phyloP scores from a whole-genome alignment of 35 echinoderm and acorn worm genomes.

The Apostichopus japonicus region DNA sequence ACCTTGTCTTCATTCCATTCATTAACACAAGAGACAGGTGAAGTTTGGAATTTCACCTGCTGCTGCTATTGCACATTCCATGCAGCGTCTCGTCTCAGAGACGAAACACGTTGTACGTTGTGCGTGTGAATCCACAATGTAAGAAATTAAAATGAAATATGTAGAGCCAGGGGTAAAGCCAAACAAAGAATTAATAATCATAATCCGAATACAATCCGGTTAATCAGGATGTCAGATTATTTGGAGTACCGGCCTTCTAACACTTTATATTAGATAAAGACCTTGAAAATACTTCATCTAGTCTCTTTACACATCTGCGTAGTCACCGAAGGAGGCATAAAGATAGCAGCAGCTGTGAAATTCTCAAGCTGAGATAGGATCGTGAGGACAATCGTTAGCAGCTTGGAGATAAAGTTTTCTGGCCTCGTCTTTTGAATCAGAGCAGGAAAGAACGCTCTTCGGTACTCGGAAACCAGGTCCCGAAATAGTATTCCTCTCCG shows the following conservation, averaged over 20 bases:
- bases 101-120: too few species aligned
- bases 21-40: constrained; percentile 27
- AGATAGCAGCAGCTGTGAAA: not conserved
- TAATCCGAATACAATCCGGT: not conserved
- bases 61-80: not conserved
- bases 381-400: not conserved
- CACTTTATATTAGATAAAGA: not conserved
- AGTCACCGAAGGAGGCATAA: not conserved
- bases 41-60: not conserved
- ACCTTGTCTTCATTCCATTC: constrained; percentile 9
- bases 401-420: not conserved
- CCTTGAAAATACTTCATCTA: not conserved
- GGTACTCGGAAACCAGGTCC: too few species aligned
- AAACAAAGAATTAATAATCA: too few species aligned
- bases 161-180: too few species aligned
- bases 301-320: not conserved
- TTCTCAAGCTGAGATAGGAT: constrained; percentile 17
- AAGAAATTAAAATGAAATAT: too few species aligned
- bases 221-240: not conserved
- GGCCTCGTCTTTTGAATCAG: not conserved
- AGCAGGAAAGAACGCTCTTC: not conserved
- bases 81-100: not conserved
- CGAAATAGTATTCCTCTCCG: too few species aligned
- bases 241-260: constrained; percentile 14
- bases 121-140: too few species aligned